These are phyloP conservation scores for Conomelus anceps DNA, from an alignment of 2,888 invertebrate species.

Conservation along the genomic window DNA sequence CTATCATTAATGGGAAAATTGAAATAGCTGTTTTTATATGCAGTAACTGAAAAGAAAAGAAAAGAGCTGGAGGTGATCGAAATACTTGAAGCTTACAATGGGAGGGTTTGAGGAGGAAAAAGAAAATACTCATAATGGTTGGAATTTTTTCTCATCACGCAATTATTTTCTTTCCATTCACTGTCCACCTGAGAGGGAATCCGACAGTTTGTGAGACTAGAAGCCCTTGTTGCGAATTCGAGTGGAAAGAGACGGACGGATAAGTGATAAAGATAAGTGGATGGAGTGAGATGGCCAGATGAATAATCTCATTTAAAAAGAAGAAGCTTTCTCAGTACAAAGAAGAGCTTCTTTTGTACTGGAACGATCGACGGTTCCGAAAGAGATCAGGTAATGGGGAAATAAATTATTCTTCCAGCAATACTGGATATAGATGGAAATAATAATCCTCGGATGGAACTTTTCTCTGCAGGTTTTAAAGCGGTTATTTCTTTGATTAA, in stretches of 20 bases:
- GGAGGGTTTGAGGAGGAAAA: neutral
- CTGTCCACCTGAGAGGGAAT: neutral
- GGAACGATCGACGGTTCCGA: neutral
- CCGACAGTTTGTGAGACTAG: neutral
- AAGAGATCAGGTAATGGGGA: neutral
- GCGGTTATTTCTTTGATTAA: neutral
- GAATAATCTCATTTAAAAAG: neutral
- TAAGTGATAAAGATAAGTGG: no score
- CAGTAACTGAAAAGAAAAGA: neutral
- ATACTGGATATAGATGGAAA: neutral
- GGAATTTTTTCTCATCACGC: neutral
- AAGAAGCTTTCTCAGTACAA: neutral
- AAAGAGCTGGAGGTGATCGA: neutral
- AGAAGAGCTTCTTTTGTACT: neutral
- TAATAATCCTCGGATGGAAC: neutral
- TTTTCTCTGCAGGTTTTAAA: neutral
- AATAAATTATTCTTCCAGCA: neutral
- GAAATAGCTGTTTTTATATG: neutral
- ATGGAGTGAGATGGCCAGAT: neutral
- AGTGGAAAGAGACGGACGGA: neutral
- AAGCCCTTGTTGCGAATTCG: neutral
- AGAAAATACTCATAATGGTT: neutral
- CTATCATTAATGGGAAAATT: neutral
- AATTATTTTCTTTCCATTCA: neutral
- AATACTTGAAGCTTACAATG: neutral